phyloP scores from a whole-genome alignment of 2,888 invertebrate species.

The Scaptomyza cyrtandrae region DNA sequence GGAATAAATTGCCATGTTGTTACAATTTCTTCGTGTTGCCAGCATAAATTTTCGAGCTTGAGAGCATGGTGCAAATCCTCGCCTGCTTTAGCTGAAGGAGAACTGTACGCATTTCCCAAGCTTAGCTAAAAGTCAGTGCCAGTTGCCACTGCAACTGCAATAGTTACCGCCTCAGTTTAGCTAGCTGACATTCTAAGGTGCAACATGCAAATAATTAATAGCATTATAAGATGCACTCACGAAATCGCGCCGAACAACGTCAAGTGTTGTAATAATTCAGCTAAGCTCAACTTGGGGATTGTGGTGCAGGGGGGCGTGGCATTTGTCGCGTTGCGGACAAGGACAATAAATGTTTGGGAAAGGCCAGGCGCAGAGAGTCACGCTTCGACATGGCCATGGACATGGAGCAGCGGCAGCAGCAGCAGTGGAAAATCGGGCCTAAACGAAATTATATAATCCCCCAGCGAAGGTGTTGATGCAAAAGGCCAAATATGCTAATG shows the following conservation, averaged over 20 bases:
- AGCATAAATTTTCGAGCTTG: constrained; percentile 70
- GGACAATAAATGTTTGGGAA: constrained; percentile 80
- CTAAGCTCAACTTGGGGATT: constrained; percentile 17
- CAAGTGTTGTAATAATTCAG: constrained; percentile 81
- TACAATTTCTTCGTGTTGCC: constrained; percentile 79
- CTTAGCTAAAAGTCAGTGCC: constrained; percentile 23
- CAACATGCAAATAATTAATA: constrained; percentile 85
- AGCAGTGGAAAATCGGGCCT: constrained; percentile 39
- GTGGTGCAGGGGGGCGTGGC: constrained; percentile 25
- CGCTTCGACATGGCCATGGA: constrained; percentile 65
- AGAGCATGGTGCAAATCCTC: constrained; percentile 46
- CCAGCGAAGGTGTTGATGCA: constrained; percentile 81
- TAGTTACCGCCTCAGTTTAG: constrained; percentile 25
- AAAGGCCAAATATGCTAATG: constrained; percentile 82
- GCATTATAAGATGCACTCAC: constrained; percentile 85
- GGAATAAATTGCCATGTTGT: constrained; percentile 80
- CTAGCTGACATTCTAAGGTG: constrained; percentile 82
- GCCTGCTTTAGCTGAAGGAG: neutral
- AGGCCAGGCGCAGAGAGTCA: constrained; percentile 66
- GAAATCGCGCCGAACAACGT: constrained; percentile 83
- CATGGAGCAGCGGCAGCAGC: constrained; percentile 30
- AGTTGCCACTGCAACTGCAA: constrained; percentile 13
- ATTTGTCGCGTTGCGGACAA: constrained; percentile 56
- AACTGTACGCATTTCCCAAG: constrained; percentile 59
- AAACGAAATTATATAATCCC: constrained; percentile 77